Evolutionary conservation across 1,140 invertebrate genomes (phyloP).

Genomic region (Nixonia krombeini): DNA sequence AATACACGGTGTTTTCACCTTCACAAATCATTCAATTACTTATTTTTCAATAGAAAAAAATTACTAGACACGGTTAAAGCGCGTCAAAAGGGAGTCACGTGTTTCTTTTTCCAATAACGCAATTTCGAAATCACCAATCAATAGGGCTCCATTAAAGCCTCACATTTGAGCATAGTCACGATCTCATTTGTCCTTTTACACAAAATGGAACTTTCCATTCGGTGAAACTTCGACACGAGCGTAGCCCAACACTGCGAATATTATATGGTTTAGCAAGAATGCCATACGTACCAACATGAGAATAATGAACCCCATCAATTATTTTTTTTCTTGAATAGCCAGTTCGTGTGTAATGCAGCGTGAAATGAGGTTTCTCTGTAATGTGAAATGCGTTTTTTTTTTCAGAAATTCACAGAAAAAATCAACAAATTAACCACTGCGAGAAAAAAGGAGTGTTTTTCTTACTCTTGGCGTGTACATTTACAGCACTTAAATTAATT

Average conservation of each 20-base stretch:
- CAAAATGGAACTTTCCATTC: constrained; percentile 1
- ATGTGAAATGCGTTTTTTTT: constrained; percentile 7
- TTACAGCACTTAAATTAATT: too few relatives aligned
- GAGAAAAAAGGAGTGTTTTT: not conserved
- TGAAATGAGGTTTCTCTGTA: not conserved
- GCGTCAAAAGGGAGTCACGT: too few relatives aligned
- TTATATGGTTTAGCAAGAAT: constrained; percentile 17
- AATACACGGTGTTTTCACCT: too few relatives aligned
- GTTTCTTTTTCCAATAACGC: too few relatives aligned
- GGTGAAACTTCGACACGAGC: constrained; percentile 2
- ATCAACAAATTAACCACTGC: not conserved
- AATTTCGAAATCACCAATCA: not conserved
- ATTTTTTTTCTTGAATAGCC: not conserved
- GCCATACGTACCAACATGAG: not conserved
- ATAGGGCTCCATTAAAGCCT: not conserved
- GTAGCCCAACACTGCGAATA: constrained; percentile 15
- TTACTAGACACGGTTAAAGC: too few relatives aligned
- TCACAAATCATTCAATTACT: too few relatives aligned
- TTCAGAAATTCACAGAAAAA: not conserved
- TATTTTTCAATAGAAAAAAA: too few relatives aligned
- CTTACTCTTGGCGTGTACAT: too few relatives aligned
- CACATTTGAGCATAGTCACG: constrained; percentile 15
- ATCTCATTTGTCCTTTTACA: constrained; percentile 13
- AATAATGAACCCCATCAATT: not conserved
- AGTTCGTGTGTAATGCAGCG: not conserved